Evolutionary conservation across 2,888 invertebrate genomes (phyloP), one percentile per base, ranked within the genome.

Genomic region (Ptilodon capucinus): DNA sequence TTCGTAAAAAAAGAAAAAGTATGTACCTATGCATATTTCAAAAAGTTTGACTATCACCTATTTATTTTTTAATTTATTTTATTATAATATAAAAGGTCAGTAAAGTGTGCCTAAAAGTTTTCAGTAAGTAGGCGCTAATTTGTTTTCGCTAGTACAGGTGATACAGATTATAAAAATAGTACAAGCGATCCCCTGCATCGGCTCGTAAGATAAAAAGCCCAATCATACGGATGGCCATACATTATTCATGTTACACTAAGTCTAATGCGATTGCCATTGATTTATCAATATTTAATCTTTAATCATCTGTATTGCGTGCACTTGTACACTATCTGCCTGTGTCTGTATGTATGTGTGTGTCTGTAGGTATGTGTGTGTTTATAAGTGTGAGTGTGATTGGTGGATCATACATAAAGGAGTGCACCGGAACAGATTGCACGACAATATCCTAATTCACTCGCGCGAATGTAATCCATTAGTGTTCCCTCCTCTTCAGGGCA

Each of bases 381-480:
- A n/a, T n/a, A n/a, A n/a, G n/a, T n/a, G n/a, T 34, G 6, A 13
- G 71, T 67, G 65, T 71, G 71, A 74, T 70, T 69, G 71, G 79
- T 76, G 71, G 61, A 71, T 71, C 73, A 79, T 84, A 81, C 73
- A 79, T 84, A 81, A 82, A 86, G 81, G 85, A 86, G 81, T 89
- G 87, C 89, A 87, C 82, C 85, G 88, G 86, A 89, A 89, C 85
- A 84, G 84, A 88, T 87, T 82, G 78, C 71, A 85, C 87, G 87
- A 90, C 91, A 90, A 89, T 90, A 89, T 91, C 89, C 90, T 91
- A 90, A 91, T 91, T 90, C 90, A 90, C 84, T 86, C 83, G 87
- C 86, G 84, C 85, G 86, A 86, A 81, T 86, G 90, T 91, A 91
- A 91, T 91, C 90, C 91, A 91, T 91, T 90, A 91, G 89, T 84